Evolutionary conservation across 23 tunicate genomes (phyloP).

Genomic region (Botrylloides violaceus): DNA sequence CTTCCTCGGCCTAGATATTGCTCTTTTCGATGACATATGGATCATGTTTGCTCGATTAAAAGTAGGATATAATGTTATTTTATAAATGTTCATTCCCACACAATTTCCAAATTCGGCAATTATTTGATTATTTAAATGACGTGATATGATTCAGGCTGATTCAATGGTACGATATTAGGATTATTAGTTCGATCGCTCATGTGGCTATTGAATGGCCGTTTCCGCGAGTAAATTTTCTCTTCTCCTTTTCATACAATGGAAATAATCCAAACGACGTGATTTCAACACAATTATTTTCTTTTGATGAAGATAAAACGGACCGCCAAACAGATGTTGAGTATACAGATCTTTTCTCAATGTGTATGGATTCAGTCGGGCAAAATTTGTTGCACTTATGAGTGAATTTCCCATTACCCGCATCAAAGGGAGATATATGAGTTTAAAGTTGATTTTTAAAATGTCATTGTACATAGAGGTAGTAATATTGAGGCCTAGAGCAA

Average conservation of each 20-base stretch:
- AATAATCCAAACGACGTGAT: not conserved
- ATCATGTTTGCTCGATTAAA: not conserved
- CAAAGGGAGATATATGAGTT: not conserved
- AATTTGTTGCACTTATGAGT: not conserved
- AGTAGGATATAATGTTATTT: not conserved
- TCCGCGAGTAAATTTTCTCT: not conserved
- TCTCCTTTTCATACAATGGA: not conserved
- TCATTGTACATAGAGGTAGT: not conserved
- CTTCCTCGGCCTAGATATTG: not conserved
- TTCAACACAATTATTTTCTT: not conserved
- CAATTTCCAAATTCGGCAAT: constrained; percentile 2
- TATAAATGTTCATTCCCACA: not conserved
- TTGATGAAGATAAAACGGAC: not conserved
- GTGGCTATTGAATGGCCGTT: not conserved
- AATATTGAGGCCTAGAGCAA: not conserved
- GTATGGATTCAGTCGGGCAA: not conserved
- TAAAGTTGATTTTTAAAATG: not conserved
- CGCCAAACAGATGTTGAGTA: not conserved
- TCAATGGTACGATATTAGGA: not conserved
- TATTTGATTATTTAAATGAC: not conserved
- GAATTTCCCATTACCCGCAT: not conserved
- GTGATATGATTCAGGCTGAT: not conserved
- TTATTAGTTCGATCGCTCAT: not conserved
- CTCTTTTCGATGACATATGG: not conserved
- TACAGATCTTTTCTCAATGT: not conserved